A percentile compares a stretch with the other conserved stretches of the same genome.
Evolutionary conservation across 2,888 invertebrate genomes (phyloP).

Genomic region (Epirrita christyi): DNA sequence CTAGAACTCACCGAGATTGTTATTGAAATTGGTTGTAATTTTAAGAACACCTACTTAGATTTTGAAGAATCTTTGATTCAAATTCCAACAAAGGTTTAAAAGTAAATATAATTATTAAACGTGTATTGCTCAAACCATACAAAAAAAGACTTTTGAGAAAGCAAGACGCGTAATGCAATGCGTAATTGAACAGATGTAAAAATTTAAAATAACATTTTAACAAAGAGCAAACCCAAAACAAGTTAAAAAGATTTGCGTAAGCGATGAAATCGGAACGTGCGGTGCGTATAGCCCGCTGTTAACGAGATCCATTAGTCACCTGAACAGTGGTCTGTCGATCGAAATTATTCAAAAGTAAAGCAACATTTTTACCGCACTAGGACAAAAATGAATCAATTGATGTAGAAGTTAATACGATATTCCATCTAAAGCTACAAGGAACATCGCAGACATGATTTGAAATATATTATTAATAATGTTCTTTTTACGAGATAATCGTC

Average conservation of each 20-base stretch:
- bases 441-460: too few relatives aligned
- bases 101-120: too few relatives aligned
- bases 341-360: slow-evolving; percentile 58
- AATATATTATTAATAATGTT: too few relatives aligned
- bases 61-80: too few relatives aligned
- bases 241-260: slow-evolving; percentile 50
- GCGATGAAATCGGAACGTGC: slow-evolving; percentile 55
- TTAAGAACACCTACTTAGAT: slow-evolving; percentile 1
- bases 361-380: slow-evolving; percentile 31
- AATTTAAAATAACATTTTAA: slow-evolving; percentile 12
- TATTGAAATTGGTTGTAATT: slow-evolving; percentile 15
- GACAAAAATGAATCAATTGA: slow-evolving; percentile 16
- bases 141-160: too few relatives aligned
- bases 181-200: slow-evolving; percentile 20
- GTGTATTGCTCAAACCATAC: too few relatives aligned
- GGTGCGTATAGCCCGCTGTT: slow-evolving; percentile 47
- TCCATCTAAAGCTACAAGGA: too few relatives aligned
- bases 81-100: too few relatives aligned
- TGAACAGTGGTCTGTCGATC: slow-evolving; percentile 53
- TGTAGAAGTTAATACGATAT: too few relatives aligned
- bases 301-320: slow-evolving; percentile 61
- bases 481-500: too few relatives aligned
- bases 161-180: too few relatives aligned
- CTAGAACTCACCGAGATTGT: slow-evolving; percentile 10
- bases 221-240: slow-evolving; percentile 45